Conservation (phyloP, 2,113 vertebrate genomes). For the Tetrax tetrax region DNA sequence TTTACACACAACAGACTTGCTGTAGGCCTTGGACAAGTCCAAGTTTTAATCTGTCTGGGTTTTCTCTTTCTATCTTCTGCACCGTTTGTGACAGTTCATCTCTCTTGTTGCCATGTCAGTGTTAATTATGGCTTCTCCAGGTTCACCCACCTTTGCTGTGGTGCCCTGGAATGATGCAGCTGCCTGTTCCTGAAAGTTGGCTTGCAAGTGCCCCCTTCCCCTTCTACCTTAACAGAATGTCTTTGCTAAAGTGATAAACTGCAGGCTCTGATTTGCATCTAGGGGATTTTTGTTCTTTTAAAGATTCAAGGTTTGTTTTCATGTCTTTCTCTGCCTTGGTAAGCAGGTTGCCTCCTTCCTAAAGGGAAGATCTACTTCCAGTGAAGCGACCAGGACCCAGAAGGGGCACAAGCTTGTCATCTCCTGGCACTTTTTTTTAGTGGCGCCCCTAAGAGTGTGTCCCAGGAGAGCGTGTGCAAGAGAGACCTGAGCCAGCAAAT, state of each 20-base stretch:
- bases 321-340: not conserved
- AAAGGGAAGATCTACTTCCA: not conserved
- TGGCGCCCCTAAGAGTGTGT: not conserved
- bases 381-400: not conserved
- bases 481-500: not conserved
- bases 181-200: not conserved
- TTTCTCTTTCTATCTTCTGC: not conserved
- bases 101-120: not conserved
- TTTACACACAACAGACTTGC: not conserved
- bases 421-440: not conserved
- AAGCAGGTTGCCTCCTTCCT: not conserved
- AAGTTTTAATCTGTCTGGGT: not conserved
- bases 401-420: not conserved
- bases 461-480: fast-evolving
- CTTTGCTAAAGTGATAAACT: not conserved
- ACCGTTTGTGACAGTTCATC: not conserved
- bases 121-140: not conserved
- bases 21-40: not conserved
- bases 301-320: not conserved
- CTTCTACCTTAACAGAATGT: not conserved
- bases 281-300: not conserved
- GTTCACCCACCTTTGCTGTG: not conserved
- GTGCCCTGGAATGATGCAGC: not conserved
- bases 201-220: not conserved
- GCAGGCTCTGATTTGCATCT: not conserved